Percentiles rank a stretch among this genome's conserved stretches.
These are phyloP conservation scores for Physeter macrocephalus DNA, from an alignment of 2,113 vertebrate species.

Conservation along the genomic window DNA sequence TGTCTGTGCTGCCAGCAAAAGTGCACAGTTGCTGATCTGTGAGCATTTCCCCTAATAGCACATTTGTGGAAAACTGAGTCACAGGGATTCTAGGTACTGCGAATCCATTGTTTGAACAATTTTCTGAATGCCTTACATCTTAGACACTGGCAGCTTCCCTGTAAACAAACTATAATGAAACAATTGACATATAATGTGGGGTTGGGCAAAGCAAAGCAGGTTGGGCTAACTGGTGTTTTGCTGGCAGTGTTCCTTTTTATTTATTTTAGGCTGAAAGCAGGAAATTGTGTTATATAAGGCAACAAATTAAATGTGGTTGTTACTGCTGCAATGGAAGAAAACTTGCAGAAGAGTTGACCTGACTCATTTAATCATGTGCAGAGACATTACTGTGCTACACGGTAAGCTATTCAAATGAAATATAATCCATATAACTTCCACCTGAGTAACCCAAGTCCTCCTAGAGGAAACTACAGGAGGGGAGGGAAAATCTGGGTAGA, in stretches of 20 bases:
- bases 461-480: neutral
- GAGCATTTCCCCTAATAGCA: neutral
- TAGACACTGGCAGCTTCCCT: neutral
- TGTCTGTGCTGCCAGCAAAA: neutral
- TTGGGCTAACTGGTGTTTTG: neutral
- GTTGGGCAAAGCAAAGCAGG: neutral
- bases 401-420: neutral
- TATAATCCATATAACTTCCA: neutral
- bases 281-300: neutral
- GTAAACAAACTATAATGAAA: neutral
- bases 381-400: neutral
- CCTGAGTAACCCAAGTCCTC: neutral
- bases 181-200: neutral
- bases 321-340: neutral
- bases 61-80: slow-evolving; percentile 37
- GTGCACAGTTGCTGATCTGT: neutral
- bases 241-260: neutral
- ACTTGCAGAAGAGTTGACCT: neutral
- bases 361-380: neutral
- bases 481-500: neutral
- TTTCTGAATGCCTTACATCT: neutral
- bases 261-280: slow-evolving; percentile 1
- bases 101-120: neutral
- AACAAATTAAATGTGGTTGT: slow-evolving; percentile 2
- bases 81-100: neutral